Conservation (phyloP, 2,888 invertebrate species). For the Luperina testacea region DNA sequence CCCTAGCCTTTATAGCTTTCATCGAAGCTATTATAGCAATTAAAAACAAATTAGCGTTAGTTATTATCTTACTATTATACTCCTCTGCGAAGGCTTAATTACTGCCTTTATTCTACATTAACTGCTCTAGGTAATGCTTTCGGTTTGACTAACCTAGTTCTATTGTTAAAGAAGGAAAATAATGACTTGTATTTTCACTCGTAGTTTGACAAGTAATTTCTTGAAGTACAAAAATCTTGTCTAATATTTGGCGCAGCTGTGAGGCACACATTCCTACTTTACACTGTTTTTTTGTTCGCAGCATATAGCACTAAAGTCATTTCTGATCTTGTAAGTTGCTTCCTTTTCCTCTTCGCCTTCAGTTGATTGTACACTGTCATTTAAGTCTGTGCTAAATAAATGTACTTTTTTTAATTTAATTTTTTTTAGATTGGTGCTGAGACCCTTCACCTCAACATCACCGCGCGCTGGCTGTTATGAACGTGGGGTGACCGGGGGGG, state of each 20-base stretch:
- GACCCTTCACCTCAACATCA: no score
- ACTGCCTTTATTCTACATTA: conserved; percentile 9
- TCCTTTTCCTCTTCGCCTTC: no score
- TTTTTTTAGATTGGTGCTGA: no score
- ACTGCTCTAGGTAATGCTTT: background rate
- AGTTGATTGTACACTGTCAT: no score
- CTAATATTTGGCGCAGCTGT: background rate
- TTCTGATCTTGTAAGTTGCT: no score
- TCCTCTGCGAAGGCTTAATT: conserved; percentile 3
- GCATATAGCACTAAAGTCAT: no score
- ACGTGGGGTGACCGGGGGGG: no score
- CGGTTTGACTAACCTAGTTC: background rate
- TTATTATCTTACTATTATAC: conserved; percentile 14
- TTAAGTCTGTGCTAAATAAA: no score
- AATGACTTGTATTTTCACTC: no score
- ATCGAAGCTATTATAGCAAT: conserved; percentile 10
- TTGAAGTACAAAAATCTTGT: background rate
- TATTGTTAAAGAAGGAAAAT: background rate
- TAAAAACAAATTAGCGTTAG: conserved; percentile 30
- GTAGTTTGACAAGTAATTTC: background rate
- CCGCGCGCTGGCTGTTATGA: no score
- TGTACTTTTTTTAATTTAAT: no score
- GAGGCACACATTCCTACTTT: background rate
- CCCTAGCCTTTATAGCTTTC: background rate
- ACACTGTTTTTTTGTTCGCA: background rate